These are phyloP conservation scores for Teleopsis dalmanni DNA, from an alignment of 1,140 invertebrate genomes.

Conservation along the genomic window DNA sequence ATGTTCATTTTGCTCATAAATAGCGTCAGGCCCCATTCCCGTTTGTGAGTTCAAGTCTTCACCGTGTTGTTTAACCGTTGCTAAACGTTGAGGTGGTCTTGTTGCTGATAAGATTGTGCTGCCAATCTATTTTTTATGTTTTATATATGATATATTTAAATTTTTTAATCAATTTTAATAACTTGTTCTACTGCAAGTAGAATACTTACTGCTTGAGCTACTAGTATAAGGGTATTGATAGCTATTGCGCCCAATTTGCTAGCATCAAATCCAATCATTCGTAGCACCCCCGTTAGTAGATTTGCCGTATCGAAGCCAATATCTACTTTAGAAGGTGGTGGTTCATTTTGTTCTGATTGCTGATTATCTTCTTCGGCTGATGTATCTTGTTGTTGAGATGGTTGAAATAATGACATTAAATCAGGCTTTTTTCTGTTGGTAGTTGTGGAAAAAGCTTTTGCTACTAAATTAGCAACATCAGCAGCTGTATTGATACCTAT, in stretches of 20 bases:
- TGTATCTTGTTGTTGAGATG: slow-evolving; percentile 12
- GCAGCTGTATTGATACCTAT: slow-evolving; percentile 45
- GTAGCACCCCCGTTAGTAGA: slow-evolving; percentile 58
- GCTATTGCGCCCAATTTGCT: slow-evolving; percentile 68
- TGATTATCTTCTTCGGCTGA: slow-evolving; percentile 5
- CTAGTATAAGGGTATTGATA: slow-evolving; percentile 69
- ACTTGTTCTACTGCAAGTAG: not conserved
- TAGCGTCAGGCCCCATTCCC: slow-evolving; percentile 20
- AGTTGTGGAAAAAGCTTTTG: slow-evolving; percentile 43
- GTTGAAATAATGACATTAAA: slow-evolving; percentile 24
- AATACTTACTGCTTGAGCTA: slow-evolving; percentile 69
- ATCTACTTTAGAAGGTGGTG: not conserved
- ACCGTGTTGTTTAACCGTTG: not conserved
- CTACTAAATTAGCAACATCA: slow-evolving; percentile 48
- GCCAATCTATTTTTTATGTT: slow-evolving; percentile 23
- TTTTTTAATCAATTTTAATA: not conserved
- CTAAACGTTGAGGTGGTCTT: not conserved
- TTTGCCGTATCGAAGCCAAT: slow-evolving; percentile 27
- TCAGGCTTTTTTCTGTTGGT: slow-evolving; percentile 16
- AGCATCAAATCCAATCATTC: slow-evolving; percentile 64
- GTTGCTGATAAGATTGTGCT: slow-evolving; percentile 19
- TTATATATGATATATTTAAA: not conserved
- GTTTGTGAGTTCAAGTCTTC: not conserved
- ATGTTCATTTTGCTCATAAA: slow-evolving; percentile 25
- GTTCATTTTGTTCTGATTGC: not conserved